Evolutionary conservation across 2,888 invertebrate genomes (phyloP).

Genomic region (Caenorhabditis sulstoni): DNA sequence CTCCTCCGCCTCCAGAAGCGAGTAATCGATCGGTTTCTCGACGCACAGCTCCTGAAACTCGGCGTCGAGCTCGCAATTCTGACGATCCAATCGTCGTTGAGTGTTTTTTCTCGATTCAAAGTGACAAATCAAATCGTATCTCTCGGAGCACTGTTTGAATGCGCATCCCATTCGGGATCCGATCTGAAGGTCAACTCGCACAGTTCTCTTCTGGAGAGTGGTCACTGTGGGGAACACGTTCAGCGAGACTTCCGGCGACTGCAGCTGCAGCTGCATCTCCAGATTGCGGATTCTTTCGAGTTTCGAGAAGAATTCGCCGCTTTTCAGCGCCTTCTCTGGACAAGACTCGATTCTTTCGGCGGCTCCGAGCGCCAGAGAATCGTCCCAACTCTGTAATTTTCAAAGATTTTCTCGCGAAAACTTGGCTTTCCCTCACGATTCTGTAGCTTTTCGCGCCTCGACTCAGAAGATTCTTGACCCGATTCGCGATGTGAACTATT

Average conservation of each 20-base stretch:
- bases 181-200: slow-evolving; percentile 12
- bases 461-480: no score
- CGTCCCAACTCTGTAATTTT: slow-evolving; percentile 8
- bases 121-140: slow-evolving; percentile 8
- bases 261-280: not conserved
- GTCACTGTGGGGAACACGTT: slow-evolving; percentile 13
- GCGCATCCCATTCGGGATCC: slow-evolving; percentile 38
- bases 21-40: slow-evolving; percentile 24
- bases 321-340: not conserved
- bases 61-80: not conserved
- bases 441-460: not conserved
- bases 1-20: not conserved
- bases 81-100: not conserved
- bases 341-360: slow-evolving; percentile 4
- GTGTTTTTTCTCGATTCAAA: not conserved
- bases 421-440: not conserved
- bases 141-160: slow-evolving; percentile 6
- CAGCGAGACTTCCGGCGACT: not conserved
- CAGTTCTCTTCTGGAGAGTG: not conserved
- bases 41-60: slow-evolving; percentile 9
- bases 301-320: not conserved
- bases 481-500: not conserved
- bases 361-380: not conserved
- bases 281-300: not conserved
- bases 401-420: not conserved